A percentile compares a stretch with the other conserved stretches of the same genome.
Conservation (phyloP, 2,797 vertebrate genomes). For the Protonibea diacanthus region DNA sequence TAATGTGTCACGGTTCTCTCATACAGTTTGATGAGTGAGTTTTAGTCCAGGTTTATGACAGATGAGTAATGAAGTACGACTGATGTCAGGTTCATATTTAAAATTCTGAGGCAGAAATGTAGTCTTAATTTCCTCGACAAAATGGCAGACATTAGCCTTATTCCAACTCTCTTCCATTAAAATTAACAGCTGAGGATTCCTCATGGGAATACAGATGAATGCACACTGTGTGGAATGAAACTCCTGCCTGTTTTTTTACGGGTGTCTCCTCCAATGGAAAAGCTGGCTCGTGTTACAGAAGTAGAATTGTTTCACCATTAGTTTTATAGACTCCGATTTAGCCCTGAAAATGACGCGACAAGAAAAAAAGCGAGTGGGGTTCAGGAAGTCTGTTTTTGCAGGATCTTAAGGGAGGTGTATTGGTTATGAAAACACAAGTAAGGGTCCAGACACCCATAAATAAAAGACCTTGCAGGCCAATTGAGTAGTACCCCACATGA, state of each 20-base stretch:
- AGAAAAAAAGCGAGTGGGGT: conserved; percentile 37
- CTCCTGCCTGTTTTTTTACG: conserved; percentile 48
- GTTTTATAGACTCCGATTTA: conserved; percentile 71
- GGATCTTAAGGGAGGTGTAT: conserved; percentile 47
- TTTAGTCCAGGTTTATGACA: conserved; percentile 40
- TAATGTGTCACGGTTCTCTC: conserved; percentile 30
- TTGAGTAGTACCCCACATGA: conserved; percentile 11
- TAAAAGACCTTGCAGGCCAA: conserved; percentile 38
- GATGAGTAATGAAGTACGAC: conserved; percentile 50
- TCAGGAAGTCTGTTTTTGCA: conserved; percentile 62
- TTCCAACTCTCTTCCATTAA: conserved; percentile 55
- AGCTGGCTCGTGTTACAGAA: conserved; percentile 58
- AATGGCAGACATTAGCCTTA: conserved; percentile 44
- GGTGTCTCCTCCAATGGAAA: conserved; percentile 62
- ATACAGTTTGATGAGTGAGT: conserved; percentile 15
- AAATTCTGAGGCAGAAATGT: conserved; percentile 40
- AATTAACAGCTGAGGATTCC: conserved; percentile 58
- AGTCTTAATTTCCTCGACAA: conserved; percentile 42
- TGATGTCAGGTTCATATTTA: conserved; percentile 45
- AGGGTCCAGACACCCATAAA: conserved; percentile 54
- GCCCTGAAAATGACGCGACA: conserved; percentile 58
- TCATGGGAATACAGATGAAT: conserved; percentile 60
- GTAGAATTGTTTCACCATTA: conserved; percentile 66
- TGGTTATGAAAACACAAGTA: conserved; percentile 59
- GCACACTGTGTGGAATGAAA: conserved; percentile 56